Base-by-base conservation (phyloP, 2,113 vertebrate genomes). In the Xyliphius kryptos region DNA sequence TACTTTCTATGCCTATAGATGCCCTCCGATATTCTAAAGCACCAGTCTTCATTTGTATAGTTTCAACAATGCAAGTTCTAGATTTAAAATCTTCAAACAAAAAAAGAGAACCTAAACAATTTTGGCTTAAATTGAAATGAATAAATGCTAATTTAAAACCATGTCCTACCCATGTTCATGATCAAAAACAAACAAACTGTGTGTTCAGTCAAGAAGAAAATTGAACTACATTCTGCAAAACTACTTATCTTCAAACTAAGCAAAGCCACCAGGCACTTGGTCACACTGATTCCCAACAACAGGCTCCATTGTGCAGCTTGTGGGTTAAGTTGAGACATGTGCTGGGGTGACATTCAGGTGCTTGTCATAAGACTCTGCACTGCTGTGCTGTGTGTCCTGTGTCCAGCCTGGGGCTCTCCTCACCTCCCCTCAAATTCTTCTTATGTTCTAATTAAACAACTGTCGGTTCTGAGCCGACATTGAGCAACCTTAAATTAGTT, bases 281-380 rank as follows among this genome's bases (percentile, higher is more conserved):
- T 22, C 20, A 44, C 5, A 19, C 32, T 40, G 52, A 38, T 46
- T 56, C 67, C 74, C 14, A 49, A 74, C 79, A 84, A 71, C 69
- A 62, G 69, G 49, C 19, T 58, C 62, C 67, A 73, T 74, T 84
- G 81, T 82, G 21, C 56, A 19, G 32, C n/a, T 46, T 16, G 19
- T 14, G 55, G 52, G 76, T 74, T 71, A 73, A 63, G 32, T 68
- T 56, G 59, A 61, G 71, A 67, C 70, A 62, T 74, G 76, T 74
- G 76, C 75, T 61, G 0, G 13, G 59, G 69, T 78, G 72, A 77
- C 56, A 16, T 75, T 87, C 83, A 85, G 83, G 83, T 84, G 83
- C 72, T 61, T 57, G 61, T 86, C 85, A 87, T 82, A 73, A 74
- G 82, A 83, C 67, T 58, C 60, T 6, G 48, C 49, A 17, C 43